phyloP scores from a whole-genome alignment of 2,113 vertebrate species.

The Rallus limicola region DNA sequence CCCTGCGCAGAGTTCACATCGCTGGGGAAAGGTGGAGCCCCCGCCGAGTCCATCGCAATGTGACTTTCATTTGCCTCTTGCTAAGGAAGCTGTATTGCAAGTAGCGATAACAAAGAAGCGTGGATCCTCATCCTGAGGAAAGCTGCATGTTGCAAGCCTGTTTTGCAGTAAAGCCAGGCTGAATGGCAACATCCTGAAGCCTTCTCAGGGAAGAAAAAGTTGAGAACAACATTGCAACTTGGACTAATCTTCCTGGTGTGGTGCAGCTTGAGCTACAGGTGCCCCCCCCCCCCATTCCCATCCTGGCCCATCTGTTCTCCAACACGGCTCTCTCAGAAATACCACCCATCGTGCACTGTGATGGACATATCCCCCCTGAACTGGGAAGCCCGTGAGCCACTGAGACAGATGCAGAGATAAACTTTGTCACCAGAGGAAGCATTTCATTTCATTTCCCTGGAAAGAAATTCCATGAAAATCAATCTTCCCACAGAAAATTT shows the following conservation, averaged over 20 bases:
- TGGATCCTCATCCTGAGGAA: not conserved
- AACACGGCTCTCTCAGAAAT: not conserved
- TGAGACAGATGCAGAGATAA: constrained; percentile 18
- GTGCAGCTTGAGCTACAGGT: not conserved
- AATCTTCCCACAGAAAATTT: constrained; percentile 32
- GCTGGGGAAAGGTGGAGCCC: not conserved
- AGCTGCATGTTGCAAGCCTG: not conserved
- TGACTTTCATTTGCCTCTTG: not conserved
- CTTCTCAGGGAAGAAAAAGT: not conserved
- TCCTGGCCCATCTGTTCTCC: not conserved
- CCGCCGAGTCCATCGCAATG: not conserved
- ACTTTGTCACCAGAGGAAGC: not conserved
- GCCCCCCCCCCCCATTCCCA: not conserved
- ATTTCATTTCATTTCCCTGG: constrained; percentile 34
- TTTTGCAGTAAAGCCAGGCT: not conserved
- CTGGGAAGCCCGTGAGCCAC: not conserved
- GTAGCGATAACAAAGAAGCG: not conserved
- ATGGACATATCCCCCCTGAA: not conserved
- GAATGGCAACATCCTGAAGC: not conserved
- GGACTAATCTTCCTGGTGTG: not conserved
- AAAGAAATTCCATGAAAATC: constrained; percentile 54
- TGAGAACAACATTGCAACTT: not conserved
- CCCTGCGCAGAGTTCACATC: not conserved
- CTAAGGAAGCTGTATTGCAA: not conserved
- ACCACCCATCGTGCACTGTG: not conserved